Base-by-base conservation (phyloP, 2,797 vertebrate species). In the Trichosurus vulpecula region DNA sequence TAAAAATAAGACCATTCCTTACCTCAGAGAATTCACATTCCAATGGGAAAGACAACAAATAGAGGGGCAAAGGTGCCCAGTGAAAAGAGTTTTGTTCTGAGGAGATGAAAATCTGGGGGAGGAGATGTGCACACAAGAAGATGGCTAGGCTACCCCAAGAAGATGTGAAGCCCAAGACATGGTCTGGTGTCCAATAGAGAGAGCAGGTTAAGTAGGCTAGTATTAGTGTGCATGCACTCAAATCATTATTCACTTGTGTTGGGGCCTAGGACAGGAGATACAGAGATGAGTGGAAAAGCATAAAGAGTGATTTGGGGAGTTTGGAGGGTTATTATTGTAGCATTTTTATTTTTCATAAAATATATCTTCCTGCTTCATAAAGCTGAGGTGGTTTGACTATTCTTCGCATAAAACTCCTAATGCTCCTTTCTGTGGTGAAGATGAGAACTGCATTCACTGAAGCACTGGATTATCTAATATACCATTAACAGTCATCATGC, bases 391-490 rank as follows among this genome's bases (percentile, higher is more conserved):
- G 61, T 87, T 94, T 92, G 3, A 56, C 96, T 97, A 92, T 97
- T 95, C 93, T 96, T 92, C 94, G 35, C 11, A 22, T 94, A 95
- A 97, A 97, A 94, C 91, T 61, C 11, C 47, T 19, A 74, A 57
- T 91, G 0, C 94, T 91, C 95, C 13, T 96, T 96, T 97, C 96
- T 97, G 0, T 92, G 81, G 66, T 61, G 57, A 95, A 61, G 96
- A 96, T 94, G 95, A 97, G 97, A 97, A 95, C 93, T 94, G 27
- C 91, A 29, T 55, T 97, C 96, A 94, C 97, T 97, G 93, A 94
- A 52, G 95, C 94, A 54, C 81, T 95, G 96, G 94, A 91, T 96
- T 92, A 96, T 92, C 96, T 98, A 94, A 91, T 95, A 96, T 92
- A 92, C 96, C 55, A 27, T 96, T 95, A 97, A 13, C 90, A 57